These are phyloP conservation scores for Achatina immaculata DNA, from an alignment of 1,140 invertebrate genomes.

Conservation along the genomic window DNA sequence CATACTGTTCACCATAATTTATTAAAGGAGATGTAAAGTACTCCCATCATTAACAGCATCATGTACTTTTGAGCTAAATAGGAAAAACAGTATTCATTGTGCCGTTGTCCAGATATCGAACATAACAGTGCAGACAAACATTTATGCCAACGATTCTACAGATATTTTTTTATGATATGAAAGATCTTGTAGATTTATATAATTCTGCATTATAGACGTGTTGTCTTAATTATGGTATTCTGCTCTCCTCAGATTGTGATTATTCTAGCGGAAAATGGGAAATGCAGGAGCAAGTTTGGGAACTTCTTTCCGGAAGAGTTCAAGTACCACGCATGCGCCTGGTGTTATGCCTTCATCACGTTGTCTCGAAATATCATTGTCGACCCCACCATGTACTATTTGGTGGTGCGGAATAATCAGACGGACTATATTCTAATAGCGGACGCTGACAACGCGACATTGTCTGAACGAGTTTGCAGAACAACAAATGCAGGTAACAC, in stretches of 20 bases:
- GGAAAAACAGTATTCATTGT: too few relatives aligned
- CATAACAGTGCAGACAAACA: too few relatives aligned
- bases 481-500: constrained; percentile 40
- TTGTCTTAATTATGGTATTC: too few relatives aligned
- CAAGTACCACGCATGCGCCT: constrained; percentile 61
- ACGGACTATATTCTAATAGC: constrained; percentile 37
- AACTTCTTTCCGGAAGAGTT: constrained; percentile 78
- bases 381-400: constrained; percentile 10
- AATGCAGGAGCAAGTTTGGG: constrained; percentile 80
- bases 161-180: too few relatives aligned
- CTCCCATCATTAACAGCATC: too few relatives aligned
- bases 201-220: too few relatives aligned
- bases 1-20: too few relatives aligned
- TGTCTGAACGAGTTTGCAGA: constrained; percentile 45
- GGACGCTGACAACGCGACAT: constrained; percentile 50
- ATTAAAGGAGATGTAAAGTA: too few relatives aligned
- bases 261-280: constrained; percentile 56
- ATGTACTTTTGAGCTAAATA: too few relatives aligned
- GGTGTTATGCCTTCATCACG: constrained; percentile 62
- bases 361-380: constrained; percentile 28
- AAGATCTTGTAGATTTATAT: too few relatives aligned
- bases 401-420: constrained; percentile 39
- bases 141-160: too few relatives aligned
- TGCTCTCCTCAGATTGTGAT: constrained; percentile 1
- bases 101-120: too few relatives aligned